Evolutionary conservation across 2,797 vertebrate genomes (phyloP).

Genomic region (Arnoldichthys spilopterus): DNA sequence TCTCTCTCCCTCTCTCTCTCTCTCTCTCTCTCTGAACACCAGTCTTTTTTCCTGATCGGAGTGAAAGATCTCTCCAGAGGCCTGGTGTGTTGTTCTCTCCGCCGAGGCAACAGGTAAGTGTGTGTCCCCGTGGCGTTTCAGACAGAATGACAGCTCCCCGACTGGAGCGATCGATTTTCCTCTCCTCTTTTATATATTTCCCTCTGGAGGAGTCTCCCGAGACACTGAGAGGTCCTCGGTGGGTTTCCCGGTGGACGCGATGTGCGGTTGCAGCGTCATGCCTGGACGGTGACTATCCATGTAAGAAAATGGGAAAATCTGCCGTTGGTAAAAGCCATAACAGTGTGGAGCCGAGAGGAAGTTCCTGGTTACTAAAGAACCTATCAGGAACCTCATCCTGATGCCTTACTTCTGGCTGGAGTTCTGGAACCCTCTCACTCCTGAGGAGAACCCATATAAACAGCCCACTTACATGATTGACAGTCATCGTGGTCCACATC

Average conservation of each 20-base stretch:
- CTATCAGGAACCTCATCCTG: too few relatives aligned
- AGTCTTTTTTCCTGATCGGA: constrained; percentile 26
- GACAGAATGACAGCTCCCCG: constrained; percentile 50
- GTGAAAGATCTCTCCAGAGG: constrained; percentile 19
- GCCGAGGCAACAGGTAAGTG: constrained; percentile 27
- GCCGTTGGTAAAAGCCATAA: constrained; percentile 5
- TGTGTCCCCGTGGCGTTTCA: constrained; percentile 46
- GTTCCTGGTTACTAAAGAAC: too few relatives aligned
- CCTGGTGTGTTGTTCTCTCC: constrained; percentile 34
- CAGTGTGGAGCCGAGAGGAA: neutral
- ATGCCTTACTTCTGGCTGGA: too few relatives aligned
- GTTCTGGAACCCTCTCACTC: too few relatives aligned
- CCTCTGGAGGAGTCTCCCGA: constrained; percentile 45
- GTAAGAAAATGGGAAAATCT: constrained; percentile 34
- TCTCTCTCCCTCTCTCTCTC: neutral
- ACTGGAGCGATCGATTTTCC: constrained; percentile 55
- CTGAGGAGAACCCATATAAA: too few relatives aligned
- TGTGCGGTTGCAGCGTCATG: neutral
- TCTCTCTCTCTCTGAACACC: constrained; percentile 42
- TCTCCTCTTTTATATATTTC: constrained; percentile 35
- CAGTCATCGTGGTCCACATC: too few relatives aligned
- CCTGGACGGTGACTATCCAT: constrained; percentile 21
- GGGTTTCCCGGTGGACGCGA: constrained; percentile 25
- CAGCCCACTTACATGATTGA: too few relatives aligned
- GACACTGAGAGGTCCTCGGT: constrained; percentile 33